phyloP scores from a whole-genome alignment of 2,113 vertebrate genomes.

The Onychorhynchus coronatus region DNA sequence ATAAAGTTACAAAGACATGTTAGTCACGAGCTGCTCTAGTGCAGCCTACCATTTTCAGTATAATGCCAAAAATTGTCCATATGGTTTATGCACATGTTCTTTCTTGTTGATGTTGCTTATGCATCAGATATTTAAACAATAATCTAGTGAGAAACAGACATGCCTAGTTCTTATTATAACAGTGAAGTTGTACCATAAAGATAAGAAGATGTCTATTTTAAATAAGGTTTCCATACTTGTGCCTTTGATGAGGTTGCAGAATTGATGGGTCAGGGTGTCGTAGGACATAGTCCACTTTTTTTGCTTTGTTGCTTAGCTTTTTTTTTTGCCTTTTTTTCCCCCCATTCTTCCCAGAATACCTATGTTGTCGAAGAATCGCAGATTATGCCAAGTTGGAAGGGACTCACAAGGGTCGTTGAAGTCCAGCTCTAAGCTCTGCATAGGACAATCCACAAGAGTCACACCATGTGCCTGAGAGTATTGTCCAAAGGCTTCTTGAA shows the following conservation, averaged over 20 bases:
- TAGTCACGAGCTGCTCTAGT: conserved; percentile 11
- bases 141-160: neutral
- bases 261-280: neutral
- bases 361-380: neutral
- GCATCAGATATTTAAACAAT: neutral
- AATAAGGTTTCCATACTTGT: neutral
- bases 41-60: conserved; percentile 3
- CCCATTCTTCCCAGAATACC: neutral
- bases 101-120: neutral
- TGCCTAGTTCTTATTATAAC: neutral
- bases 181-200: neutral
- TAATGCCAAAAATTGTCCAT: conserved; percentile 17
- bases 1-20: conserved; percentile 1
- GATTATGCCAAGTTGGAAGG: neutral
- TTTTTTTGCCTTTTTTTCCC: neutral
- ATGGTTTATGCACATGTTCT: conserved; percentile 31
- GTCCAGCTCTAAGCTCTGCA: neutral
- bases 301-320: neutral
- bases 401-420: neutral
- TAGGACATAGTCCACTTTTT: neutral
- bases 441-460: neutral
- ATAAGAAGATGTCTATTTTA: neutral
- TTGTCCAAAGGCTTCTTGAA: neutral
- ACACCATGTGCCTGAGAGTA: neutral
- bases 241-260: neutral